phyloP scores from a whole-genome alignment of 2,888 invertebrate species.

The Iphiclides podalirius region DNA sequence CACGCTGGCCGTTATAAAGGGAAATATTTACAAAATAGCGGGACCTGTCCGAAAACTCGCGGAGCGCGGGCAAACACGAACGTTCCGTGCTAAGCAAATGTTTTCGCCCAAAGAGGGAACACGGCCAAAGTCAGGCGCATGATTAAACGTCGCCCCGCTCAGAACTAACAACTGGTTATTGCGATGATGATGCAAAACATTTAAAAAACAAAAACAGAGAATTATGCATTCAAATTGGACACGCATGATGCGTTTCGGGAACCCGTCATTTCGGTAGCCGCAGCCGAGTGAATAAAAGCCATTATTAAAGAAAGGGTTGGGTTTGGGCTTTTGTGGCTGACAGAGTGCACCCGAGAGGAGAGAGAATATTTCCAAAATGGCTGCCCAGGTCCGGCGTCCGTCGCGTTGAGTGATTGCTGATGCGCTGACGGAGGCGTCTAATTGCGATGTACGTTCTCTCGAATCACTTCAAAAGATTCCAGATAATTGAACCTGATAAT shows the following conservation, averaged over 20 bases:
- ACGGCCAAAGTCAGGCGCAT: slow-evolving; percentile 15
- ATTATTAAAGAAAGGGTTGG: slow-evolving; percentile 43
- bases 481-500: not conserved
- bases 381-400: slow-evolving; percentile 39
- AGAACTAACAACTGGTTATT: slow-evolving; percentile 40
- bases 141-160: slow-evolving; percentile 37
- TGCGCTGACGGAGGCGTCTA: slow-evolving; percentile 43
- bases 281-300: slow-evolving; percentile 46
- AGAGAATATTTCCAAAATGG: slow-evolving; percentile 46
- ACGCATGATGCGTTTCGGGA: slow-evolving; percentile 48
- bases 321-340: slow-evolving; percentile 32
- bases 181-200: not conserved
- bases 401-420: slow-evolving; percentile 47
- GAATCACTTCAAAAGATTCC: slow-evolving; percentile 26
- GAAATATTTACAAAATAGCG: slow-evolving; percentile 37
- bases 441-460: slow-evolving; percentile 49
- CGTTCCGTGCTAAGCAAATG: slow-evolving; percentile 26
- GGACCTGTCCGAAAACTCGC: slow-evolving; percentile 27
- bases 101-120: slow-evolving; percentile 27
- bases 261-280: slow-evolving; percentile 57
- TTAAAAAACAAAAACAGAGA: not conserved
- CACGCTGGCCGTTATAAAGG: slow-evolving; percentile 37
- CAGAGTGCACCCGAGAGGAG: slow-evolving; percentile 29
- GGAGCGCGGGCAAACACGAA: slow-evolving; percentile 25
- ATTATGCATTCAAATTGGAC: slow-evolving; percentile 51